phyloP scores from a whole-genome alignment of 2,113 vertebrate genomes.

The Pseudopipra pipra region DNA sequence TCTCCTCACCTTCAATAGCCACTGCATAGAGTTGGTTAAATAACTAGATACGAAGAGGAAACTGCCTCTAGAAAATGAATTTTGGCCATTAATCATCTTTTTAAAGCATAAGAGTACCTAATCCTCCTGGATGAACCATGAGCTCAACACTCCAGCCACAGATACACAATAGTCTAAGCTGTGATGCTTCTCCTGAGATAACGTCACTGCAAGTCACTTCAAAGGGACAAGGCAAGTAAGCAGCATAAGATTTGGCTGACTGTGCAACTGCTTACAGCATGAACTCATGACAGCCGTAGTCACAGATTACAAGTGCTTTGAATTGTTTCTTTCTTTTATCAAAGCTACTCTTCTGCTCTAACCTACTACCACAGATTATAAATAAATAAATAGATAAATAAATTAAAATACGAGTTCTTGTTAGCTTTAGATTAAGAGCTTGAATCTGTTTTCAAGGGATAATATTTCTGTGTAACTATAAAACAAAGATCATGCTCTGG shows the following conservation, averaged over 20 bases:
- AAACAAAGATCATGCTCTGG: not conserved
- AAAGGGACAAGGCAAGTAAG: not conserved
- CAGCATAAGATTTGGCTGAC: not conserved
- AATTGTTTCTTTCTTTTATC: not conserved
- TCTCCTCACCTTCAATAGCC: not conserved
- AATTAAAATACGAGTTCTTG: not conserved
- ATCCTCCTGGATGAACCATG: not conserved
- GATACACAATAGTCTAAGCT: not conserved
- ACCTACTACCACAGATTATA: not conserved
- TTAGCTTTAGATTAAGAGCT: not conserved
- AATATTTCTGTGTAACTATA: not conserved
- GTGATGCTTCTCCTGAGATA: not conserved
- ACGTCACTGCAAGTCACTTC: not conserved
- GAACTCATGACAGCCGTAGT: not conserved
- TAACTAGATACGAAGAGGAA: not conserved
- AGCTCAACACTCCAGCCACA: rapidly evolving
- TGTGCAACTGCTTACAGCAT: not conserved
- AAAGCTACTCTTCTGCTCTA: not conserved
- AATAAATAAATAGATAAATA: not conserved
- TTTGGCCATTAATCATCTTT: not conserved
- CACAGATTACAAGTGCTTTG: not conserved
- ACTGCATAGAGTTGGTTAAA: not conserved
- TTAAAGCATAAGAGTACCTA: not conserved
- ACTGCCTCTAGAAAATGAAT: not conserved
- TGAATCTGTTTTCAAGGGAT: not conserved